phyloP scores from a whole-genome alignment of 2,888 invertebrate genomes.

The Drosophila rubida region DNA sequence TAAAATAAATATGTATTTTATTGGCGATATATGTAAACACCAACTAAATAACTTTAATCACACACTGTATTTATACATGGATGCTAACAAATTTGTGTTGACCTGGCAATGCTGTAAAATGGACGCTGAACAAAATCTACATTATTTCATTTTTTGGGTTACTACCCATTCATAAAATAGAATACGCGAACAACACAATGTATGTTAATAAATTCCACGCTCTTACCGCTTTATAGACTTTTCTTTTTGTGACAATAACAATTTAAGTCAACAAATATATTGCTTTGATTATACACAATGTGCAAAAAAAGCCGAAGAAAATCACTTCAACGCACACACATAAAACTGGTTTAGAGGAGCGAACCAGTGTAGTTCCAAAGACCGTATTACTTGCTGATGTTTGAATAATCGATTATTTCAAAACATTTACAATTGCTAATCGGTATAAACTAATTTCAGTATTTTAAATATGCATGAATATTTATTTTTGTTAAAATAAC shows the following conservation, averaged over 20 bases:
- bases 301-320: constrained; percentile 58
- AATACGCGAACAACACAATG: not conserved
- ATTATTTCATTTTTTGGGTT: not conserved
- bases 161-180: constrained; percentile 10
- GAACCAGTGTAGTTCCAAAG: constrained; percentile 25
- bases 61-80: constrained; percentile 47
- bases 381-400: not conserved
- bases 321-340: constrained; percentile 51
- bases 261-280: constrained; percentile 20
- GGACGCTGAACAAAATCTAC: constrained; percentile 52
- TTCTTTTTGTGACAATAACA: not conserved
- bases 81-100: constrained; percentile 49
- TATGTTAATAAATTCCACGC: not conserved
- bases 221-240: constrained; percentile 31
- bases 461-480: too few relatives aligned
- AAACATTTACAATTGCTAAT: too few relatives aligned
- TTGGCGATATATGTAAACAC: not conserved
- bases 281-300: constrained; percentile 39
- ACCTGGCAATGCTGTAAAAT: constrained; percentile 58
- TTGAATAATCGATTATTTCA: not conserved
- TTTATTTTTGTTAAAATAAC: too few relatives aligned
- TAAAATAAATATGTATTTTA: not conserved
- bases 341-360: constrained; percentile 21
- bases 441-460: too few relatives aligned
- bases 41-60: constrained; percentile 28